A percentile compares a stretch with the other conserved stretches of the same genome.
Evolutionary conservation across 2,888 invertebrate genomes (phyloP).

Genomic region (Hydraecia micacea): DNA sequence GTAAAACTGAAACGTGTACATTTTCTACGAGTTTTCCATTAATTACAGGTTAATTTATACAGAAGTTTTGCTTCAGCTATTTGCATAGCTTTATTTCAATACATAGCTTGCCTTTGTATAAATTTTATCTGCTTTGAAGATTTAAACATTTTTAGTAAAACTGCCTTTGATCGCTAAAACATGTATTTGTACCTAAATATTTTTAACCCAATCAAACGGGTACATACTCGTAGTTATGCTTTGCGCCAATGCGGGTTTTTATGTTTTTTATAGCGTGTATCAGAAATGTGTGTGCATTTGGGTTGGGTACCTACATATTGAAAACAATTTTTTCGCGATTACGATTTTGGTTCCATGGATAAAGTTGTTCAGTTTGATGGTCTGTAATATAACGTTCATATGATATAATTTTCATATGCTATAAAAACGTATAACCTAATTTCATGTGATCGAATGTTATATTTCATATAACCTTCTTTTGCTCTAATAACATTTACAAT

Average conservation of each 20-base stretch:
- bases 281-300: background rate
- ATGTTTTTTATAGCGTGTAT: background rate
- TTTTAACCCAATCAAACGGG: background rate
- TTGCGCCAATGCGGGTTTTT: background rate
- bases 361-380: background rate
- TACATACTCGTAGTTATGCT: background rate
- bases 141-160: background rate
- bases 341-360: background rate
- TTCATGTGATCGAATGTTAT: too few relatives aligned
- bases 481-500: too few relatives aligned
- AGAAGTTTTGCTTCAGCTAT: conserved; percentile 17
- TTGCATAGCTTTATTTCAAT: conserved; percentile 17
- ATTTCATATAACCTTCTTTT: too few relatives aligned
- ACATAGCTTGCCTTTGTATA: background rate
- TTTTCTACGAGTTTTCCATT: conserved; percentile 29
- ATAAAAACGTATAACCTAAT: too few relatives aligned
- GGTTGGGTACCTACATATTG: background rate
- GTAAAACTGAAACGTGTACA: conserved; percentile 7
- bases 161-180: background rate
- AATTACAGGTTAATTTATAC: conserved; percentile 38
- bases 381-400: too few relatives aligned
- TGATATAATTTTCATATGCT: too few relatives aligned
- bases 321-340: background rate
- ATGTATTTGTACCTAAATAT: too few relatives aligned
- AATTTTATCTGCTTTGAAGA: background rate